Evolutionary conservation across 2,888 invertebrate species (phyloP), one percentile per base, ranked within the genome.

Genomic region (Hemithea aestivaria): DNA sequence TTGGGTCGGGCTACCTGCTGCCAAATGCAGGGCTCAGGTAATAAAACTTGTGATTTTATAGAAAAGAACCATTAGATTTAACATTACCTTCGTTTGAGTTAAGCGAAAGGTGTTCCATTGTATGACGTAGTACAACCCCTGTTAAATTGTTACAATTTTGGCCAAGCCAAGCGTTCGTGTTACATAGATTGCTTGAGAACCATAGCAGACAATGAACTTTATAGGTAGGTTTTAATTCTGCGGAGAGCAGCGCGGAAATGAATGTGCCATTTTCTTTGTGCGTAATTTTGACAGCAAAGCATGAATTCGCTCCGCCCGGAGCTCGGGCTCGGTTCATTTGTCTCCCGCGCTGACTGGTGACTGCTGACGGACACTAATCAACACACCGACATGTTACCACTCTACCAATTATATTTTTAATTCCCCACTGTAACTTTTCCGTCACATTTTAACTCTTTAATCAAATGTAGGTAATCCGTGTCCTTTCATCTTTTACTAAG

Each of bases 1-100:
- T 62, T 62, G 62, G 69, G 69, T 61, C 67, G 65, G 5, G 51
- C 71, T 76, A 74, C 74, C 77, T 76, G 74, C 62, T 53, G 42
- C 42, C 50, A 42, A 42, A 44, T 37, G 24, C 27, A 21, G 26
- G 30, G 29, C 24, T 20, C 16, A 43, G 33, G 39, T 45, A 42
- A 28, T 33, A 33, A 42, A 35, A 30, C 27, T 28, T 40, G 35
- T 34, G 25, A 38, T 35, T 35, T 24, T 32, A 12, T 7, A 31
- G 25, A 7, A 36, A 16, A 16, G 16, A 4, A 16, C 16, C 5
- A 16, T 16, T 16, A 30, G 51, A 45, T n/a, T n/a, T 26, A 33
- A 33, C 29, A 42, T 45, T 38, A 45, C 40, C 38, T 40, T 5
- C n/a, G n/a, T n/a, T n/a, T n/a, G n/a, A n/a, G n/a, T n/a, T n/a